Conservation (phyloP, 92 coral and sea anemone species). For the Galaxea fascicularis region DNA sequence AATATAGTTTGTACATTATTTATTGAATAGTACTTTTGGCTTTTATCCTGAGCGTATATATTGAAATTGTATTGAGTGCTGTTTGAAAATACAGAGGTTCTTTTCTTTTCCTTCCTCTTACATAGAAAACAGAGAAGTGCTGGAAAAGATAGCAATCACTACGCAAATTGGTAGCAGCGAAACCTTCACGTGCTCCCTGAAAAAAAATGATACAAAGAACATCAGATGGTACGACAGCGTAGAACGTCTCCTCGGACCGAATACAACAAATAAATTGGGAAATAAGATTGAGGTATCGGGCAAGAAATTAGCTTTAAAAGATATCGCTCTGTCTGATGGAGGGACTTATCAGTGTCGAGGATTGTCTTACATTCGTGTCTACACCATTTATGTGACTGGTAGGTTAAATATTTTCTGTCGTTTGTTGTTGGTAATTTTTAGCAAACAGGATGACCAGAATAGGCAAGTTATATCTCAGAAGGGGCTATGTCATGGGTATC, state of each 20-base stretch:
- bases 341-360: neutral
- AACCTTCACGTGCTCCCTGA: neutral
- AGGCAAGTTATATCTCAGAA: no score
- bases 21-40: no score
- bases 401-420: neutral
- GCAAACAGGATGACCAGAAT: no score
- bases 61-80: no score
- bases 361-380: neutral
- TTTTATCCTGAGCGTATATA: no score
- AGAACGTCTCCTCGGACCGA: neutral
- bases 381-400: neutral
- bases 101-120: neutral
- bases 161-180: neutral
- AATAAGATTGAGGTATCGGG: neutral
- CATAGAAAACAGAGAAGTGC: neutral
- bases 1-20: no score
- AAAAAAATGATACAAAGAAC: neutral
- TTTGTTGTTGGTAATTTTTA: no score
- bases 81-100: no score
- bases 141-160: neutral
- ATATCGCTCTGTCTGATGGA: neutral
- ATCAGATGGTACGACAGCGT: neutral
- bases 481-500: no score
- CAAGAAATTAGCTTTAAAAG: no score
- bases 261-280: no score